Evolutionary conservation across 2,113 vertebrate species (phyloP).

Genomic region (Myrmecophaga tridactyla): DNA sequence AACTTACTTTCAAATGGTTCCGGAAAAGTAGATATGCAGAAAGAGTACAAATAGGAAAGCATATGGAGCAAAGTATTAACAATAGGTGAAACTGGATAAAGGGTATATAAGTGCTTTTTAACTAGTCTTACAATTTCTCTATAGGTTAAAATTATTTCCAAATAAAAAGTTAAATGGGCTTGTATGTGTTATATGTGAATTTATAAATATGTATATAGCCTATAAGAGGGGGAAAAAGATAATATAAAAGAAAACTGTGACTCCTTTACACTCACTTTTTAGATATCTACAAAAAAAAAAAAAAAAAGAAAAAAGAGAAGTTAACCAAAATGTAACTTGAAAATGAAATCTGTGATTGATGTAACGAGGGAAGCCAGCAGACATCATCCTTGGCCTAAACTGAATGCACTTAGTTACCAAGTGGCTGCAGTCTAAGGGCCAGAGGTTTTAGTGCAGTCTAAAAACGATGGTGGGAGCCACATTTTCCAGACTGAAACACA

Average conservation of each 20-base stretch:
- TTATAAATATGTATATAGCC: not conserved
- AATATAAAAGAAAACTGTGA: not conserved
- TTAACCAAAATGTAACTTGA: slow-evolving; percentile 38
- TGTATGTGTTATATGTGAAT: not conserved
- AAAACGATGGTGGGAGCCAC: slow-evolving; percentile 56
- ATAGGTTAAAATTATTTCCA: slow-evolving; percentile 17
- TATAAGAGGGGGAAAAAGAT: not conserved
- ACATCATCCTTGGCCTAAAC: slow-evolving; percentile 72
- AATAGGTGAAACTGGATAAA: not conserved
- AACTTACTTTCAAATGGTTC: slow-evolving; percentile 23
- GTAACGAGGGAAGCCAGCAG: slow-evolving; percentile 61
- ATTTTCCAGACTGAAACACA: slow-evolving; percentile 84
- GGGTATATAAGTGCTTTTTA: not conserved
- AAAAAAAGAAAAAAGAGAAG: not conserved
- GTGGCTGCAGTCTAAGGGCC: slow-evolving; percentile 55
- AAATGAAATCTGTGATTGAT: slow-evolving; percentile 53
- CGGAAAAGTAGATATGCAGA: not conserved
- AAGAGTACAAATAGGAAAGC: not conserved
- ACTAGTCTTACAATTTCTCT: not conserved
- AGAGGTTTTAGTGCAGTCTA: slow-evolving; percentile 71
- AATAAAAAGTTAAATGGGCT: not conserved
- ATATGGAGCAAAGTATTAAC: slow-evolving; percentile 5
- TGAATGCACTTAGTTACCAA: slow-evolving; percentile 67
- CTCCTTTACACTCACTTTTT: not conserved
- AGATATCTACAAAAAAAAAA: slow-evolving; percentile 3